Evolutionary conservation across 2,888 invertebrate species (phyloP).

Genomic region (Pachycephus smyrnensis): DNA sequence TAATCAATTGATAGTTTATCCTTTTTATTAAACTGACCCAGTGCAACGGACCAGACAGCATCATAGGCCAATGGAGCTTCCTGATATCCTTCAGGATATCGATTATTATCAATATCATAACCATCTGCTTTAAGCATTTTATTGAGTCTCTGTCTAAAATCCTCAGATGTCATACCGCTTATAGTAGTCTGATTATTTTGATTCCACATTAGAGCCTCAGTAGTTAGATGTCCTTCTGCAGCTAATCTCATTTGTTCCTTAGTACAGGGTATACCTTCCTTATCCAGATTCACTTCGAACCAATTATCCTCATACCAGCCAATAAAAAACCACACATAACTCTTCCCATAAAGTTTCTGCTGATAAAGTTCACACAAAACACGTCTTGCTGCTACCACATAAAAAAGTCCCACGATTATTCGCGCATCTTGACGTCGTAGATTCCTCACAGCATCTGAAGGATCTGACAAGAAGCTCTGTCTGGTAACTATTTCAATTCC

Average conservation of each 20-base stretch:
- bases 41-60: constrained; percentile 98
- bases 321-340: constrained; percentile 99
- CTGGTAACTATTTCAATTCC: constrained; percentile 96
- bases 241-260: constrained; percentile 93
- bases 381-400: constrained; percentile 95
- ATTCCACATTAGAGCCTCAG: constrained; percentile 99
- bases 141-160: constrained; percentile 89
- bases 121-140: constrained; percentile 82
- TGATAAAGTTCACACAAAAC: constrained; percentile 98
- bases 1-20: constrained; percentile 2
- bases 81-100: constrained; percentile 94
- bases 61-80: constrained; percentile 99
- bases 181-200: constrained; percentile 94
- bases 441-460: constrained; percentile 95
- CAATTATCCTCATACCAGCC: constrained; percentile 99
- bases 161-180: constrained; percentile 94
- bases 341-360: constrained; percentile 92
- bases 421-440: constrained; percentile 95
- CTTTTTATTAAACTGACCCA: constrained; percentile 72
- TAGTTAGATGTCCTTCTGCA: constrained; percentile 97
- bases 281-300: constrained; percentile 90
- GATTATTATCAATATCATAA: constrained; percentile 87
- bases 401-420: constrained; percentile 98
- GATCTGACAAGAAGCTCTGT: constrained; percentile 97
- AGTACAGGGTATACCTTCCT: constrained; percentile 92